Evolutionary conservation across 2,888 invertebrate genomes (phyloP).

Genomic region (Agonopterix subpropinquella): DNA sequence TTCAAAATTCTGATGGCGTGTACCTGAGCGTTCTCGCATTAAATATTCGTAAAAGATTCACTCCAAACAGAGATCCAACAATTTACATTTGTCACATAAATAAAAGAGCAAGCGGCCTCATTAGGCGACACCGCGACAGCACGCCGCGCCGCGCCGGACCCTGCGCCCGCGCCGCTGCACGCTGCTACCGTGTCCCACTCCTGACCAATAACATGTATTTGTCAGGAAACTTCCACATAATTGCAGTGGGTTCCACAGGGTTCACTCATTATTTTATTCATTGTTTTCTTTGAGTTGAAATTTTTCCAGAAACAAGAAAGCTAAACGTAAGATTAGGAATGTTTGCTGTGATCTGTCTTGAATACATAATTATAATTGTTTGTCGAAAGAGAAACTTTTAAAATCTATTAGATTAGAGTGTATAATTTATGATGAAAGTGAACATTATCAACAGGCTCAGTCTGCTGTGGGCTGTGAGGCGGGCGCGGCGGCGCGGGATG

Average conservation of each 20-base stretch:
- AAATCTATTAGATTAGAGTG: slow-evolving; percentile 49
- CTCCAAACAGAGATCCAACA: slow-evolving; percentile 31
- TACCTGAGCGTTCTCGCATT: slow-evolving; percentile 37
- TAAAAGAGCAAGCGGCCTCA: slow-evolving; percentile 64
- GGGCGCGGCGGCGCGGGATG: slow-evolving; percentile 7
- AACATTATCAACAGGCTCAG: slow-evolving; percentile 29
- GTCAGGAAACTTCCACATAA: slow-evolving; percentile 52
- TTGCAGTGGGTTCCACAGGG: slow-evolving; percentile 29
- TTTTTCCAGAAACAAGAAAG: no score
- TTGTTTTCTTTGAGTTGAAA: slow-evolving; percentile 29
- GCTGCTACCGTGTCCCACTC: slow-evolving; percentile 35
- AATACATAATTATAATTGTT: background rate
- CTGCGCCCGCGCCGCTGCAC: slow-evolving; percentile 11
- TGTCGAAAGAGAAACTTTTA: slow-evolving; percentile 10
- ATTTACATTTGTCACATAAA: slow-evolving; percentile 70
- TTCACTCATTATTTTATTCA: slow-evolving; percentile 40
- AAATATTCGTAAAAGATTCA: slow-evolving; percentile 59
- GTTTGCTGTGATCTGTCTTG: background rate
- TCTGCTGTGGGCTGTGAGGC: background rate
- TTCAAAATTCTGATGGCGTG: slow-evolving; percentile 49
- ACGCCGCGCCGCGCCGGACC: slow-evolving; percentile 13
- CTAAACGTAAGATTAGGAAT: slow-evolving; percentile 14
- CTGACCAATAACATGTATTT: slow-evolving; percentile 49
- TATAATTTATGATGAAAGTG: slow-evolving; percentile 52
- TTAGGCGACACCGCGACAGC: slow-evolving; percentile 45